Evolutionary conservation across 35 echinoderm and acorn worm species (phyloP).

Genomic region (Heliocidaris erythrogramma): DNA sequence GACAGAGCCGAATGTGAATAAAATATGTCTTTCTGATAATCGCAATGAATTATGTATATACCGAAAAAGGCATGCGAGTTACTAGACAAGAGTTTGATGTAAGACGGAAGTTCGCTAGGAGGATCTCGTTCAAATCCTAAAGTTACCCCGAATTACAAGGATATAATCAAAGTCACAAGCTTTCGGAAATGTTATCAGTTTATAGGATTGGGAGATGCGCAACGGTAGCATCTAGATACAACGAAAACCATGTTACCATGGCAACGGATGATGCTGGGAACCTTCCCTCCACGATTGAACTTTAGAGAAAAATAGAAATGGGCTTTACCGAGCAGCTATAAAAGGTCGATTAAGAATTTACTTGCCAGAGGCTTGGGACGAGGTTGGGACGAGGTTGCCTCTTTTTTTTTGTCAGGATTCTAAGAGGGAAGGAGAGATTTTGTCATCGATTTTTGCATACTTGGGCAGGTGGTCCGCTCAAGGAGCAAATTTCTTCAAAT

Average conservation of each 20-base stretch:
- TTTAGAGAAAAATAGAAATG: background rate
- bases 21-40: no score
- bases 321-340: background rate
- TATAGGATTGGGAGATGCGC: background rate
- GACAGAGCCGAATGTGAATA: no score
- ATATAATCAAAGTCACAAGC: no score
- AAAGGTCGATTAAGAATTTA: background rate
- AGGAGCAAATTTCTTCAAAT: constrained; percentile 1
- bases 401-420: background rate
- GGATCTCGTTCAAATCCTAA: background rate
- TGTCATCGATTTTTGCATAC: background rate
- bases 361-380: background rate
- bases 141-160: background rate
- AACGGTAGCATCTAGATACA: no score
- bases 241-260: background rate
- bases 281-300: background rate
- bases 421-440: background rate
- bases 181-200: background rate
- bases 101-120: background rate
- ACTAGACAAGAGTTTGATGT: no score
- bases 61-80: no score
- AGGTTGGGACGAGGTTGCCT: background rate
- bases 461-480: background rate
- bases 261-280: background rate
- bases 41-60: no score